Conservation (phyloP, 2,113 vertebrate species). For the Microcebus griseorufus region DNA sequence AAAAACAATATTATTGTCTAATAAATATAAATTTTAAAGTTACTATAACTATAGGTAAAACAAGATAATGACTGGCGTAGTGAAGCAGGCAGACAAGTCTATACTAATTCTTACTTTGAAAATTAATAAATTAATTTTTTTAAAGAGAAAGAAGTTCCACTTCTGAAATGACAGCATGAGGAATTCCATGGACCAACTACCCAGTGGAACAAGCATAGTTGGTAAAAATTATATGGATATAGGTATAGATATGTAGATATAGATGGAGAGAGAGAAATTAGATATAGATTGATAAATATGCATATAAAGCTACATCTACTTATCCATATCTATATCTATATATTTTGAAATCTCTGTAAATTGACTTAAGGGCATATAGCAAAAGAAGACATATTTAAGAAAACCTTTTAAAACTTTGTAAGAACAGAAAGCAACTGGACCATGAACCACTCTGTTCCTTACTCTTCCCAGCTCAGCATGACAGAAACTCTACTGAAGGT, state of each 20-base stretch:
- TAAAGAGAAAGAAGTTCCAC: neutral
- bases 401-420: neutral
- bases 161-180: neutral
- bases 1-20: neutral
- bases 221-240: neutral
- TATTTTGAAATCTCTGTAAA: neutral
- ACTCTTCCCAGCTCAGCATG: neutral
- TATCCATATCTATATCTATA: neutral
- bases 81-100: neutral
- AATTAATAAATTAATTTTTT: neutral
- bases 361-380: neutral
- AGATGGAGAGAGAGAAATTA: neutral
- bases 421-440: neutral
- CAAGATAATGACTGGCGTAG: neutral
- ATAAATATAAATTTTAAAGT: neutral
- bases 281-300: neutral
- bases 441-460: neutral
- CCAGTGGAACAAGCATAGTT: neutral
- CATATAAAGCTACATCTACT: neutral
- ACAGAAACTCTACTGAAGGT: neutral
- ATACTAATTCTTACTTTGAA: constrained; percentile 49
- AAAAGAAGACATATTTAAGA: neutral
- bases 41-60: neutral
- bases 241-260: neutral
- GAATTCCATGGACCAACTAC: neutral